Evolutionary conservation across 2,888 invertebrate species (phyloP).

Genomic region (Philereme transversata): DNA sequence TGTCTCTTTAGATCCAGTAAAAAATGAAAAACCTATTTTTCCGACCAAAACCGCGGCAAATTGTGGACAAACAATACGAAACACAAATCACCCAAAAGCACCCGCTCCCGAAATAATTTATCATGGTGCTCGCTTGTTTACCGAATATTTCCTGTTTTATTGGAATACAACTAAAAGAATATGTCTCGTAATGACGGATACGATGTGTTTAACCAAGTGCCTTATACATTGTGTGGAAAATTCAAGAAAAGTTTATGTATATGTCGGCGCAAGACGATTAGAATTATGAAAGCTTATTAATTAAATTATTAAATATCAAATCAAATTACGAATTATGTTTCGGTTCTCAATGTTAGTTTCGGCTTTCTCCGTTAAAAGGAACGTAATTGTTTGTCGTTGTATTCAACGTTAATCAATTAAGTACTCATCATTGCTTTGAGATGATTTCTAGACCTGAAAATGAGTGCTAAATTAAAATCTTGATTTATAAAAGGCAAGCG

Average conservation of each 20-base stretch:
- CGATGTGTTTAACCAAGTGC: not conserved
- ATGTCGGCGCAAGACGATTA: too few relatives aligned
- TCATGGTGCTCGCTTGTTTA: slow-evolving; percentile 35
- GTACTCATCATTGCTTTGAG: too few relatives aligned
- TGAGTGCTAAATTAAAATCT: too few relatives aligned
- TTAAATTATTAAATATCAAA: too few relatives aligned
- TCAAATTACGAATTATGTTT: too few relatives aligned
- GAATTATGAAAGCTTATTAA: too few relatives aligned
- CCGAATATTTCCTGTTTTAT: slow-evolving; percentile 37
- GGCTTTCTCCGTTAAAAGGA: too few relatives aligned
- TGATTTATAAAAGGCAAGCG: too few relatives aligned
- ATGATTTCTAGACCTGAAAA: too few relatives aligned
- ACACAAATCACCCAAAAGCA: slow-evolving; percentile 41
- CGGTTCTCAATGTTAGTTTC: too few relatives aligned
- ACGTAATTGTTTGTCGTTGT: too few relatives aligned
- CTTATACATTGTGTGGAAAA: not conserved
- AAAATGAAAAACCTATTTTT: slow-evolving; percentile 26
- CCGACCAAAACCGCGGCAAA: slow-evolving; percentile 22
- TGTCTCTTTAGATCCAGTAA: slow-evolving; percentile 4
- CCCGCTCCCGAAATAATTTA: slow-evolving; percentile 39
- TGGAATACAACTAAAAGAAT: slow-evolving; percentile 33
- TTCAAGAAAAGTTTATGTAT: not conserved
- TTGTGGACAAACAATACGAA: slow-evolving; percentile 33
- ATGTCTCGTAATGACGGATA: slow-evolving; percentile 22
- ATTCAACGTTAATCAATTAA: too few relatives aligned